These are phyloP conservation scores for Mormyrus lacerda DNA, from an alignment of 2,113 vertebrate genomes.

Conservation along the genomic window DNA sequence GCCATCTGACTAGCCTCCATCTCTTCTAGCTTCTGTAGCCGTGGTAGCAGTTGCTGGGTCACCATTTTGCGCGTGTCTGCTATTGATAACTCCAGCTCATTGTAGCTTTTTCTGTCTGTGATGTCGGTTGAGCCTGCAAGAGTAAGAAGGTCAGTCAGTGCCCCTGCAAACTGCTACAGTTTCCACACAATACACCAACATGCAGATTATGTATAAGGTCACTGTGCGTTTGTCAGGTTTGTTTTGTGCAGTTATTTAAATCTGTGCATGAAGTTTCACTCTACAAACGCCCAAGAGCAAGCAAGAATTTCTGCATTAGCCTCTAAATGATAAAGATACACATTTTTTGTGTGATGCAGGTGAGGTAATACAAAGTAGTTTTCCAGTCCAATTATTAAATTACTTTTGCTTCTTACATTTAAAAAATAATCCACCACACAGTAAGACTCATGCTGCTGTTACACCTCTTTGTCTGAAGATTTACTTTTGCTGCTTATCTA, in stretches of 20 bases:
- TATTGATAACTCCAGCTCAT: constrained; percentile 45
- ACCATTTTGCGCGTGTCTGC: constrained; percentile 44
- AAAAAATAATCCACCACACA: not conserved
- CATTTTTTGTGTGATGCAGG: not conserved
- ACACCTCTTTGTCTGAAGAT: not conserved
- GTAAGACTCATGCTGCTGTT: not conserved
- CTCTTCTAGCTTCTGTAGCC: constrained; percentile 59
- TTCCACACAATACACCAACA: not conserved
- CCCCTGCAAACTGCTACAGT: not conserved
- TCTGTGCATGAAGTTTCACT: not conserved
- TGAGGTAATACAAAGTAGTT: not conserved
- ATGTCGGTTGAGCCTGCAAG: constrained; percentile 53
- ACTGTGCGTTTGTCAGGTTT: not conserved
- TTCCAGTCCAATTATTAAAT: not conserved
- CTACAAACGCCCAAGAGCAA: not conserved
- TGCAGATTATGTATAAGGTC: not conserved
- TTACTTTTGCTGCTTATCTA: not conserved
- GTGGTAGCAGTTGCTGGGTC: constrained; percentile 51
- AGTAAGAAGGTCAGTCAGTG: constrained; percentile 25
- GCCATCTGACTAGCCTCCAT: constrained; percentile 51
- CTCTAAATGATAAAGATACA: not conserved
- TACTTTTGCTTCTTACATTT: not conserved
- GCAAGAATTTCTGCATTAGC: not conserved
- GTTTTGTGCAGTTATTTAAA: not conserved
- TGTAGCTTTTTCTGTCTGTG: constrained; percentile 60